Percentiles rank a stretch among this genome's conserved stretches.
These are phyloP conservation scores for Sardinella longiceps DNA, from an alignment of 2,797 vertebrate species.

Conservation along the genomic window DNA sequence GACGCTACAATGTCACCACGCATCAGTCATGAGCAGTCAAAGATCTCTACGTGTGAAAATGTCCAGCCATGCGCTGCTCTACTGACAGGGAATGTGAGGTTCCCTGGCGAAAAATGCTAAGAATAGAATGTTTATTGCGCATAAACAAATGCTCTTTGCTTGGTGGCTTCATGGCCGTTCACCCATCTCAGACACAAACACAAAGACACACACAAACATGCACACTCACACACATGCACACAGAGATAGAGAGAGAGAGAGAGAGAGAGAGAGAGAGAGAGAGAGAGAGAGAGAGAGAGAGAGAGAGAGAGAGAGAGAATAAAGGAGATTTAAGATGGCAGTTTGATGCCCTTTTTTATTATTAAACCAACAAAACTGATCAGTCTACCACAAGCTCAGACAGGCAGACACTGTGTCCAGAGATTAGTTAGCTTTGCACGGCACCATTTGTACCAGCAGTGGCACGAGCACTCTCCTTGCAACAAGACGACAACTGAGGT, in stretches of 20 bases:
- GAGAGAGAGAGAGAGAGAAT: background rate
- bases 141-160: background rate
- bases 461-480: background rate
- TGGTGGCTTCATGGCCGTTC: background rate
- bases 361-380: background rate
- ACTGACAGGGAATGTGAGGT: background rate
- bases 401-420: background rate
- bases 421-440: background rate
- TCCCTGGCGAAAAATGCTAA: background rate
- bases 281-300: background rate
- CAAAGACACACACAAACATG: background rate
- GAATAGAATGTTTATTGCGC: conserved; percentile 1
- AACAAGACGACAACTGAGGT: conserved; percentile 60
- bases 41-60: conserved; percentile 67
- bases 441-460: background rate
- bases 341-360: background rate
- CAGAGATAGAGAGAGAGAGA: background rate
- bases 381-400: background rate
- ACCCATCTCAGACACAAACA: background rate
- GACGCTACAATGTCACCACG: conserved; percentile 77
- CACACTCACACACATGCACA: background rate
- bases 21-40: conserved; percentile 76
- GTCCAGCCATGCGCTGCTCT: background rate
- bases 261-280: no score
- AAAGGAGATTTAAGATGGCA: background rate